Evolutionary conservation across 1,140 invertebrate species (phyloP).

Genomic region (Cyclina sinensis): DNA sequence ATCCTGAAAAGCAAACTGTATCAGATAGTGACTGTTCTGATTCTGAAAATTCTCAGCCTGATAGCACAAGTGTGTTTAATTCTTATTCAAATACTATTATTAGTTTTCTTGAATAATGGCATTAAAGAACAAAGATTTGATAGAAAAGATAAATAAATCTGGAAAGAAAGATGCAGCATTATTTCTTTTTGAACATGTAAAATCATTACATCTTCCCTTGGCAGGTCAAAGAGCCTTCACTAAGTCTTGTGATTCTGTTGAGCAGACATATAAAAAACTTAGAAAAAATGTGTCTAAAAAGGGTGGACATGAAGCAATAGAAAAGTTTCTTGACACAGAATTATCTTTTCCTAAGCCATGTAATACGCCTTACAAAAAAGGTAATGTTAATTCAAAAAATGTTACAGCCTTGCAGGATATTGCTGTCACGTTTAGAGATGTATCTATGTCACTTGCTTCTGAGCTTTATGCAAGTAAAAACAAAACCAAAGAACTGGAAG

Average conservation of each 20-base stretch:
- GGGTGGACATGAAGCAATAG: not conserved
- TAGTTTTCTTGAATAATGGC: not conserved
- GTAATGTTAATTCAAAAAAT: not conserved
- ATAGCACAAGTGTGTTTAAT: not conserved
- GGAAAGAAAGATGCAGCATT: not conserved
- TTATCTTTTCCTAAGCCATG: not conserved
- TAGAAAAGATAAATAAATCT: not conserved
- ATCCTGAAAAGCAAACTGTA: not conserved
- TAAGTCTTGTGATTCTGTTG: conserved; percentile 5
- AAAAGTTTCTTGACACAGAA: not conserved
- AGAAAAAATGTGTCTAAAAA: conserved; percentile 13
- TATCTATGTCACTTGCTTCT: not conserved
- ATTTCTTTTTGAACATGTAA: conserved; percentile 21
- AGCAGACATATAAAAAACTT: not conserved
- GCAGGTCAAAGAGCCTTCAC: not conserved
- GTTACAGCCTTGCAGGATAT: not conserved
- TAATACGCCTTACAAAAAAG: not conserved
- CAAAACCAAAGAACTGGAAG: not conserved
- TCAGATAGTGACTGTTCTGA: not conserved
- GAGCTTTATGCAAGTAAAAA: not conserved
- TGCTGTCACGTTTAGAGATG: not conserved
- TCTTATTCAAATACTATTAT: not conserved
- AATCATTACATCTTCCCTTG: not conserved
- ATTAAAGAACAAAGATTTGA: conserved; percentile 1
- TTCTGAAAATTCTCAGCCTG: not conserved